phyloP scores from a whole-genome alignment of 2,797 vertebrate species.

The Siniperca undulata region DNA sequence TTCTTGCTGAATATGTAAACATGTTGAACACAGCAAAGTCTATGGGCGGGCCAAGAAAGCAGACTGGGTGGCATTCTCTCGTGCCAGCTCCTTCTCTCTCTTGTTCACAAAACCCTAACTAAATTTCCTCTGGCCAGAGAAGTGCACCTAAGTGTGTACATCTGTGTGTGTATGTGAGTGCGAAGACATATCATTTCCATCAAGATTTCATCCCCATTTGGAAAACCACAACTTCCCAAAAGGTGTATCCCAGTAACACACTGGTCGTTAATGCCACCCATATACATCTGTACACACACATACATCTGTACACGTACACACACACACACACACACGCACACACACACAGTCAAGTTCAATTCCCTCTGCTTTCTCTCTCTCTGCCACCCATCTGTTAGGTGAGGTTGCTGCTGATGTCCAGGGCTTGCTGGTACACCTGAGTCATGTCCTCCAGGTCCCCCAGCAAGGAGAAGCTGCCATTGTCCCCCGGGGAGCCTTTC shows the following conservation, averaged over 20 bases:
- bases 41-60: conserved; percentile 71
- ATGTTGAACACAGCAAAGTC: conserved; percentile 85
- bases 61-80: conserved; percentile 75
- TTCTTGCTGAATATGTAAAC: conserved; percentile 88
- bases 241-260: conserved; percentile 85
- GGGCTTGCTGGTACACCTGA: conserved; percentile 99
- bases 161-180: conserved; percentile 53
- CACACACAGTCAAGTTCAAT: conserved; percentile 43
- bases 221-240: conserved; percentile 67
- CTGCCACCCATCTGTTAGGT: conserved; percentile 84
- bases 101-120: conserved; percentile 61
- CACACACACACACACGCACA: conserved; percentile 19
- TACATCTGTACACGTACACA: conserved; percentile 32
- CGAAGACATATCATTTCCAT: conserved; percentile 64
- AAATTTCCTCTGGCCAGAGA: conserved; percentile 70
- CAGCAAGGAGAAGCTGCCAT: conserved; percentile 98
- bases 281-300: conserved; percentile 55
- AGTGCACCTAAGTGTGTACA: conserved; percentile 58
- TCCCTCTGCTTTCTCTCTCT: conserved; percentile 56
- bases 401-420: conserved; percentile 98
- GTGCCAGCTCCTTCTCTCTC: conserved; percentile 61
- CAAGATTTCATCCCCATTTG: conserved; percentile 64
- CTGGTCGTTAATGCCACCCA: conserved; percentile 84
- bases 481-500: conserved; percentile 92
- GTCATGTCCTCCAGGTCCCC: conserved; percentile 99